Evolutionary conservation across 2,113 vertebrate genomes (phyloP).

Genomic region (Phrynosoma blainvillii): DNA sequence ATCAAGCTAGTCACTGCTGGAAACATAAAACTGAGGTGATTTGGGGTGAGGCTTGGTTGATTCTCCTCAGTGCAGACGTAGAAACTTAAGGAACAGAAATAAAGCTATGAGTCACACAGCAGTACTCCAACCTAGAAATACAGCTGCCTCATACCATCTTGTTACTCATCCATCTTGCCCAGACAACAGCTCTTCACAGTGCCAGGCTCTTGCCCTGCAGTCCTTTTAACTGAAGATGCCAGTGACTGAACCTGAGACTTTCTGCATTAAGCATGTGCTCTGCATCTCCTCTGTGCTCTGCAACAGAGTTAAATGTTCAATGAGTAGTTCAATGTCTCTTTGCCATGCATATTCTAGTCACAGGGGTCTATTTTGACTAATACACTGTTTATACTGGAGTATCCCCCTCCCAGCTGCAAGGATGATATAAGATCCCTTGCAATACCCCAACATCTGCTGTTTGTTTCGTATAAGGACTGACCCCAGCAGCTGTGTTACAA

Average conservation of each 20-base stretch:
- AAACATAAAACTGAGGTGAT: not conserved
- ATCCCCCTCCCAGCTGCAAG: not conserved
- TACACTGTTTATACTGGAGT: not conserved
- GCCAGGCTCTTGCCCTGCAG: not conserved
- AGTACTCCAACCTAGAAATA: too few species aligned
- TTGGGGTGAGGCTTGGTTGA: not conserved
- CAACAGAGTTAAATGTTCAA: not conserved
- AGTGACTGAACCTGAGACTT: not conserved
- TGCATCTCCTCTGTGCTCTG: not conserved
- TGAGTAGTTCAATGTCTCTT: not conserved
- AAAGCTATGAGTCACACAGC: not conserved
- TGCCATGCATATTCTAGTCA: not conserved
- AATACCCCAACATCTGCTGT: not conserved
- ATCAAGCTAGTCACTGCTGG: not conserved
- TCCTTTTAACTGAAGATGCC: not conserved
- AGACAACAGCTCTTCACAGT: not conserved
- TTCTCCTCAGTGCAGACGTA: not conserved
- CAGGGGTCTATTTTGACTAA: not conserved
- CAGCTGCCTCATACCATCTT: too few species aligned
- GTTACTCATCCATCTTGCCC: not conserved
- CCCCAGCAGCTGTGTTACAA: not conserved
- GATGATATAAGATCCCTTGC: not conserved
- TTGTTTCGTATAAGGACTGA: not conserved
- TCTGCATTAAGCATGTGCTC: not conserved
- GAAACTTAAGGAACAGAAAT: not conserved